A percentile compares a stretch with the other conserved stretches of the same genome.
Evolutionary conservation across 2,797 vertebrate genomes (phyloP).

Genomic region (Sebastes cheni): DNA sequence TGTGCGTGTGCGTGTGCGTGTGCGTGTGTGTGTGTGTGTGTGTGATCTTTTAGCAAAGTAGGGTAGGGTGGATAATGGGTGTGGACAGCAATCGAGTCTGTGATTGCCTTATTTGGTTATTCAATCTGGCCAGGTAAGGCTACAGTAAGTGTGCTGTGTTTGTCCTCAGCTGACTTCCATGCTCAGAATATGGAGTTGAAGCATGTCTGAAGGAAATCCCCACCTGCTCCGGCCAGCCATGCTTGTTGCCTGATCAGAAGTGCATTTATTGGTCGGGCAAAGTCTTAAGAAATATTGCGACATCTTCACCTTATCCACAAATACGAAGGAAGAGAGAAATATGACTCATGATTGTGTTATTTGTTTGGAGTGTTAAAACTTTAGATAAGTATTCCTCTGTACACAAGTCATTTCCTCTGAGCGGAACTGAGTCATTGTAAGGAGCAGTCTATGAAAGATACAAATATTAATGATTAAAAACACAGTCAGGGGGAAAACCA

Average conservation of each 20-base stretch:
- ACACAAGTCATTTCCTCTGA: background rate
- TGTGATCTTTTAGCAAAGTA: no score
- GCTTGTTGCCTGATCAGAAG: conserved; percentile 2
- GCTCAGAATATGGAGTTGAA: background rate
- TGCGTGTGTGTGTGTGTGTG: no score
- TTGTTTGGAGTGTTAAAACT: background rate
- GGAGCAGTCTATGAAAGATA: no score
- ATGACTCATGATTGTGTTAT: background rate
- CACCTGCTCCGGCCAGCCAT: background rate
- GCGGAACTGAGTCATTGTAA: background rate
- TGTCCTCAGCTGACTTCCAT: background rate
- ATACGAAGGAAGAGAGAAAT: background rate
- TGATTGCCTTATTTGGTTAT: conserved; percentile 24
- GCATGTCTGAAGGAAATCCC: background rate
- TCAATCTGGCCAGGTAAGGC: background rate
- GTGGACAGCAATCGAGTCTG: background rate
- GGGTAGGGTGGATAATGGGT: background rate
- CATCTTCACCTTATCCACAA: background rate
- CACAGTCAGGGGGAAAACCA: no score
- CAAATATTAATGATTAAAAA: no score
- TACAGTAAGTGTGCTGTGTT: background rate
- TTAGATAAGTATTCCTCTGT: background rate
- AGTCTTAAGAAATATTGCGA: background rate
- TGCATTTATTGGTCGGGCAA: background rate
- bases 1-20: no score